Evolutionary conservation across 2,888 invertebrate genomes (phyloP).

Genomic region (Prosapia bicincta): DNA sequence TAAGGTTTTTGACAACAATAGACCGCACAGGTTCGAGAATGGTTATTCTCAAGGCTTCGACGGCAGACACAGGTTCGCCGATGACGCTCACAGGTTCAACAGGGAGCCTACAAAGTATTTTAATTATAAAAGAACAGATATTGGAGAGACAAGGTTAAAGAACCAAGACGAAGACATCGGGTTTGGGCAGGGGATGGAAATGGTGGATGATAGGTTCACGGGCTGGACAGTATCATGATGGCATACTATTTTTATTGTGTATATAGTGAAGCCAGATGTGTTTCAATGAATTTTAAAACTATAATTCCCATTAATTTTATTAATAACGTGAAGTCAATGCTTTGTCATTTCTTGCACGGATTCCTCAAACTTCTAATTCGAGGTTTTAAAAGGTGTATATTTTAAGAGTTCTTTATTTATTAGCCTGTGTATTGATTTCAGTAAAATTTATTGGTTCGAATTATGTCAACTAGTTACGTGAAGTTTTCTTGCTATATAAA

Average conservation of each 20-base stretch:
- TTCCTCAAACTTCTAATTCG: too few relatives aligned
- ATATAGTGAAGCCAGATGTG: too few relatives aligned
- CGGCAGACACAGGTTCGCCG: not conserved
- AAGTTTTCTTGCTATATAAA: too few relatives aligned
- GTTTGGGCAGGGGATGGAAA: conserved; percentile 34
- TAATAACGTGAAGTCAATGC: too few relatives aligned
- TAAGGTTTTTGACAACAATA: not conserved
- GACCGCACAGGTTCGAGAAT: not conserved
- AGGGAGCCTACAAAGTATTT: not conserved
- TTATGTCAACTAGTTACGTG: too few relatives aligned
- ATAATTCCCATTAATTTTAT: too few relatives aligned
- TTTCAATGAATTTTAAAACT: too few relatives aligned
- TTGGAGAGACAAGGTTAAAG: not conserved
- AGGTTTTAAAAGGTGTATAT: too few relatives aligned
- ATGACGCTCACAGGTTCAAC: conserved; percentile 3
- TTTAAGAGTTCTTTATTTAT: too few relatives aligned
- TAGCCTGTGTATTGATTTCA: too few relatives aligned
- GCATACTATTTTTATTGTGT: not conserved
- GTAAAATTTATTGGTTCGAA: too few relatives aligned
- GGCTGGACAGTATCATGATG: conserved; percentile 9
- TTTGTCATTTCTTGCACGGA: too few relatives aligned
- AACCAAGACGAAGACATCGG: conserved; percentile 31
- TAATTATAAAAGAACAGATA: not conserved
- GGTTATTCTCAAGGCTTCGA: conserved; percentile 16
- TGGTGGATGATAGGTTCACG: conserved; percentile 26